Conservation (phyloP, 2,888 invertebrate species). For the Stenichneumon culpator region DNA sequence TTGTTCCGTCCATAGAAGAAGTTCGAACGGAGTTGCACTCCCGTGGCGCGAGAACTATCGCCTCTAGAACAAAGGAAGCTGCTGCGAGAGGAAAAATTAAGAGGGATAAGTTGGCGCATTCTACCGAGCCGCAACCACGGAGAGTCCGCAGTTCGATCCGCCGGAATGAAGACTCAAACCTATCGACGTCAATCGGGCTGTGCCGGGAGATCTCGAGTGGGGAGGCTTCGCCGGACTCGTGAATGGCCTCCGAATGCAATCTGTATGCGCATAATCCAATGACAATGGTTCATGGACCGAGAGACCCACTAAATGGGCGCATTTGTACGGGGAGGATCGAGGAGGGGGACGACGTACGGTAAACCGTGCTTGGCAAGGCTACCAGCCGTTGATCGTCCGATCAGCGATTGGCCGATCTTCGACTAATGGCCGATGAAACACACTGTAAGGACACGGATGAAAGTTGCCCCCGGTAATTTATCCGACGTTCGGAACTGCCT, state of each 20-base stretch:
- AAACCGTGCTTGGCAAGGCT: neutral
- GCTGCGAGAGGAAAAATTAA: constrained; percentile 4
- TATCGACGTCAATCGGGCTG: constrained; percentile 4
- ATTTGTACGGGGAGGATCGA: constrained; percentile 51
- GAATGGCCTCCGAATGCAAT: constrained; percentile 63
- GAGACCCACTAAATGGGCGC: constrained; percentile 56
- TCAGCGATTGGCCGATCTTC: neutral
- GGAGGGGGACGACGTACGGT: constrained; percentile 31
- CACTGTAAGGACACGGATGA: neutral
- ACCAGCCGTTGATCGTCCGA: neutral
- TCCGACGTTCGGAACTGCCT: neutral
- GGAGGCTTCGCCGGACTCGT: constrained; percentile 47
- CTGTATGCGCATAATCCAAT: constrained; percentile 76
- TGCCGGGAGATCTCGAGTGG: constrained; percentile 4
- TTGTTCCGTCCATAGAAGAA: constrained; percentile 48
- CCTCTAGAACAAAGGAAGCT: constrained; percentile 48
- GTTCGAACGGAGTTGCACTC: constrained; percentile 44
- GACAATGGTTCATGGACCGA: constrained; percentile 72
- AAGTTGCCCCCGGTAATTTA: constrained; percentile 2
- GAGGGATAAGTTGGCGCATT: neutral
- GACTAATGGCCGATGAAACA: constrained; percentile 11
- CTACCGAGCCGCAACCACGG: neutral
- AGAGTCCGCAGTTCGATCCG: neutral
- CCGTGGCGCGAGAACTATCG: constrained; percentile 47
- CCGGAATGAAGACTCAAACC: constrained; percentile 51